phyloP scores from a whole-genome alignment of 37 sponge, comb jelly and placozoan genomes.

The Chondrosia reniformis region DNA sequence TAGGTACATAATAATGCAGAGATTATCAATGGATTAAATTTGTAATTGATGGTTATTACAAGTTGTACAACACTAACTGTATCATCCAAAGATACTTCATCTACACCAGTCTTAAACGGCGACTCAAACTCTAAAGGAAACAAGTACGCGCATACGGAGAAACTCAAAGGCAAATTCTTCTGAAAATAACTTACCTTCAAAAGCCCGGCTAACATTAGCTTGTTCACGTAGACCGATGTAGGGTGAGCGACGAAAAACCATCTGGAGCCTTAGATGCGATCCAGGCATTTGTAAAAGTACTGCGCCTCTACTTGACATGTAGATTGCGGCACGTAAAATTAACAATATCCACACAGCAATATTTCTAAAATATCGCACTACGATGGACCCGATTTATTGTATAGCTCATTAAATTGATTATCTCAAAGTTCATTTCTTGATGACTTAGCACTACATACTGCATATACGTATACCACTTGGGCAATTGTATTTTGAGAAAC shows the following conservation, averaged over 20 bases:
- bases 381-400: too few species aligned
- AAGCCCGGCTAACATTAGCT: conserved; percentile 66
- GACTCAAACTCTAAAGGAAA: conserved; percentile 39
- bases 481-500: too few species aligned
- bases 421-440: too few species aligned
- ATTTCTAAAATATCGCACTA: too few species aligned
- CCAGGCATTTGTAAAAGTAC: conserved; percentile 68
- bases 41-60: background rate
- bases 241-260: conserved; percentile 75
- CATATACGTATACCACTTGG: too few species aligned
- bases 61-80: conserved; percentile 60
- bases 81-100: conserved; percentile 94
- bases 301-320: conserved; percentile 57
- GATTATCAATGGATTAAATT: background rate
- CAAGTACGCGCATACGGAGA: background rate
- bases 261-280: conserved; percentile 68
- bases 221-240: conserved; percentile 78
- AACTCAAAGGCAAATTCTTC: background rate
- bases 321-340: too few species aligned
- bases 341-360: too few species aligned
- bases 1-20: background rate
- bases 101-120: conserved; percentile 89
- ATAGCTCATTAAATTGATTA: too few species aligned
- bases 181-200: conserved; percentile 26
- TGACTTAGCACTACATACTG: too few species aligned